A percentile compares a stretch with the other conserved stretches of the same genome.
Conservation (phyloP, 2,888 invertebrate genomes). For the Hetaerina titia region DNA sequence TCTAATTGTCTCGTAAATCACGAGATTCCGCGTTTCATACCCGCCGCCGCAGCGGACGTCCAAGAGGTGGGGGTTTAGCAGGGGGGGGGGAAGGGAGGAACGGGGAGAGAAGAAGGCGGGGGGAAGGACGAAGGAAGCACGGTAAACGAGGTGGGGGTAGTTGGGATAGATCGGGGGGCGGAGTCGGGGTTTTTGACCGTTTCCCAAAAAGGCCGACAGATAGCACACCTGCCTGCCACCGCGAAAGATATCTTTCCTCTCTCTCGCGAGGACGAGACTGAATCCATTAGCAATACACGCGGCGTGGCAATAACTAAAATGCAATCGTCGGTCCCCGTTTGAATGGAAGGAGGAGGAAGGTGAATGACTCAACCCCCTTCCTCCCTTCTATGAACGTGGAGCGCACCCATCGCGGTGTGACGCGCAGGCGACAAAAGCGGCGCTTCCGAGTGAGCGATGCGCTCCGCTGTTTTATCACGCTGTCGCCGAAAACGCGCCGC, state of each 20-base stretch:
- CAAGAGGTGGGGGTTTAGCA: not conserved
- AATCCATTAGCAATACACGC: slow-evolving; percentile 17
- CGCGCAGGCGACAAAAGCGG: not conserved
- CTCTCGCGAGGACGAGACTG: not conserved
- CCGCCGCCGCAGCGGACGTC: slow-evolving; percentile 15
- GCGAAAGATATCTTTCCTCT: slow-evolving; percentile 46
- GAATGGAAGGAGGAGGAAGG: not conserved
- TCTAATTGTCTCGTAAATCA: slow-evolving; percentile 61
- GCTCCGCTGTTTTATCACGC: slow-evolving; percentile 8
- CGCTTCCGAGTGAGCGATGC: not conserved
- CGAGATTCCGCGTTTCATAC: slow-evolving; percentile 56
- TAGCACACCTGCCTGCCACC: not conserved
- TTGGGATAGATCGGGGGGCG: too few species aligned
- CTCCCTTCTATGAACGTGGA: not conserved
- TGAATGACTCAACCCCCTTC: not conserved
- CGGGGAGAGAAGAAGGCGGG: not conserved
- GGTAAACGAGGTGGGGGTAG: not conserved
- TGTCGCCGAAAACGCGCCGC: not conserved
- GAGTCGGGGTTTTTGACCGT: not conserved
- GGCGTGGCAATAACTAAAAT: slow-evolving; percentile 56
- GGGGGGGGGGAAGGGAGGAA: not conserved
- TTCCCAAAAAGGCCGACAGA: slow-evolving; percentile 62
- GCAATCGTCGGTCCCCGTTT: not conserved
- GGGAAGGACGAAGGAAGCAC: not conserved
- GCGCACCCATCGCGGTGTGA: not conserved